phyloP scores from a whole-genome alignment of 2,888 invertebrate genomes.

The Sialis lutaria region DNA sequence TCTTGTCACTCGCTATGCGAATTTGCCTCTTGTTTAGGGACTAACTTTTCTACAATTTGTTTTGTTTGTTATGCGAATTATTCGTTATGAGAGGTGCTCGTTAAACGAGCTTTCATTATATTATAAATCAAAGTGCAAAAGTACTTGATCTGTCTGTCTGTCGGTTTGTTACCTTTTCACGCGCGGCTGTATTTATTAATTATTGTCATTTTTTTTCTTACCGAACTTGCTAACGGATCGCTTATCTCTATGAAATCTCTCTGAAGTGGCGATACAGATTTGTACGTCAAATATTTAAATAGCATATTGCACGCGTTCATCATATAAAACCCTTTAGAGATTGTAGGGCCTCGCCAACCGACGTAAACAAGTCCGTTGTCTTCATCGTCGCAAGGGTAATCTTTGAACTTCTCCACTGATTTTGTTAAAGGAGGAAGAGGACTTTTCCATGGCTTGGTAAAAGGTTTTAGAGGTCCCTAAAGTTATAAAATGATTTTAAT shows the following conservation, averaged over 20 bases:
- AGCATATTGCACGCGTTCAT: conserved; percentile 48
- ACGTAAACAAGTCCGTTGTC: conserved; percentile 60
- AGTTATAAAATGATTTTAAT: conserved; percentile 6
- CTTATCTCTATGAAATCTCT: conserved; percentile 66
- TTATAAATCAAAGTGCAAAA: no score
- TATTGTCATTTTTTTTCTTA: conserved; percentile 22
- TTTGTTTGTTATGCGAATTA: no score
- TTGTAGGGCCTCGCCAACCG: conserved; percentile 67
- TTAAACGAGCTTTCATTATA: no score
- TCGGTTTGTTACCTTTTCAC: no score
- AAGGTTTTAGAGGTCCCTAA: conserved; percentile 33
- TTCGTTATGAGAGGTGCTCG: no score
- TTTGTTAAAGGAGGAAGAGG: conserved; percentile 43
- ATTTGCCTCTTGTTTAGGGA: no score
- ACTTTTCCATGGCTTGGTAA: conserved; percentile 61
- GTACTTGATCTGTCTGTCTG: no score
- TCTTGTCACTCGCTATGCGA: no score
- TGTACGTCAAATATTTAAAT: conserved; percentile 68
- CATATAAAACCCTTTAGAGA: conserved; percentile 34
- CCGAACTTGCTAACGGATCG: conserved; percentile 65
- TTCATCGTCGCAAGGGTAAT: conserved; percentile 69
- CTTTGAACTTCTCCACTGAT: conserved; percentile 35
- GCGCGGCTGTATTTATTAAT: no score
- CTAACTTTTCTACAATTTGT: no score
- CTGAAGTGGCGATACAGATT: conserved; percentile 73